Percentiles rank a stretch among this genome's conserved stretches.
Conservation (phyloP, 1,140 invertebrate species). For the Sipha flava region DNA sequence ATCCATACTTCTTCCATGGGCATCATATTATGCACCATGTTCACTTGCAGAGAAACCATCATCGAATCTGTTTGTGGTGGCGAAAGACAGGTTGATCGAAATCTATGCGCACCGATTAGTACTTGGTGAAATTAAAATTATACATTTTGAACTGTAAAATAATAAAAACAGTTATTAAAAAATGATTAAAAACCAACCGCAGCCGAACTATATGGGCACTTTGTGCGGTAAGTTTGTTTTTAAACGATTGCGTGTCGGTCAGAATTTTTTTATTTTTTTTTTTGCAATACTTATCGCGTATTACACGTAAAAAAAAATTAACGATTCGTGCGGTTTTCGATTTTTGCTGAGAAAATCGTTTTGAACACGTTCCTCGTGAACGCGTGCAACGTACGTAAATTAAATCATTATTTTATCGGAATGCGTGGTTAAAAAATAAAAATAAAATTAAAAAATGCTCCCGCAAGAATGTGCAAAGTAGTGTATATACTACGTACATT, state of each 20-base stretch:
- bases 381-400: background rate
- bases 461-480: background rate
- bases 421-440: background rate
- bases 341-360: background rate
- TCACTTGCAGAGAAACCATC: too few relatives aligned
- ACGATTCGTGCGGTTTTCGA: background rate
- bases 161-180: too few relatives aligned
- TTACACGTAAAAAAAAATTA: background rate
- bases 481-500: too few relatives aligned
- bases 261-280: background rate
- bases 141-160: too few relatives aligned
- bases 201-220: too few relatives aligned
- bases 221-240: background rate
- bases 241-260: background rate
- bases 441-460: background rate
- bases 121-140: too few relatives aligned
- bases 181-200: too few relatives aligned
- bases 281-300: background rate
- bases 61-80: too few relatives aligned
- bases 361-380: background rate
- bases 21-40: too few relatives aligned
- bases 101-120: too few relatives aligned
- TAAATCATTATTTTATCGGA: background rate
- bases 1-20: too few relatives aligned
- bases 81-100: too few relatives aligned